Conservation (phyloP, 2,888 invertebrate species). For the Lordiphosa andalusiaca region DNA sequence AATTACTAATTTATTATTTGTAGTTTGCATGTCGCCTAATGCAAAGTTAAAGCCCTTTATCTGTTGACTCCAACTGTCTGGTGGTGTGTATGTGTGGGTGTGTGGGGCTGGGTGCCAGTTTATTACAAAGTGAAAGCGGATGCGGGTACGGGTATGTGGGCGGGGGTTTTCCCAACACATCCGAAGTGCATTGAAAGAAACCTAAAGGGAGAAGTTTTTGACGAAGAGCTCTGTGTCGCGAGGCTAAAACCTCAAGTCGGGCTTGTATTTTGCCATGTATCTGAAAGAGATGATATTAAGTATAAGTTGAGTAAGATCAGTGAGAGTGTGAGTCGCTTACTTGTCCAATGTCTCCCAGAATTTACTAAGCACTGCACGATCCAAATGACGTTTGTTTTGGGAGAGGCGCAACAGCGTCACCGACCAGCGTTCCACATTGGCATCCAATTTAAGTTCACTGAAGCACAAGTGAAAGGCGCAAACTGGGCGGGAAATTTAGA, state of each 20-base stretch:
- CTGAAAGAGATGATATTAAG: conserved; percentile 43
- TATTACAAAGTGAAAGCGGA: too few relatives aligned
- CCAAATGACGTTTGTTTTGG: conserved; percentile 96
- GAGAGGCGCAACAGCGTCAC: conserved; percentile 96
- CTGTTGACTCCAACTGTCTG: too few relatives aligned
- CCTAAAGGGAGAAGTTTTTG: conserved; percentile 3
- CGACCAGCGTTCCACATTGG: conserved; percentile 98
- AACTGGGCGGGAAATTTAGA: conserved; percentile 83
- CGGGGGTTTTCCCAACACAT: too few relatives aligned
- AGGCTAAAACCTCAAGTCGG: conserved; percentile 77
- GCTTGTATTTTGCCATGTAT: conserved; percentile 80
- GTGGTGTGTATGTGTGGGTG: too few relatives aligned
- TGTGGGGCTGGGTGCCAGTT: too few relatives aligned
- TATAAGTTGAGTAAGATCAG: too few relatives aligned
- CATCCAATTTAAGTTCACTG: conserved; percentile 96
- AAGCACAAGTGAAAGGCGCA: conserved; percentile 98
- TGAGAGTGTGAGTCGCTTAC: conserved; percentile 81
- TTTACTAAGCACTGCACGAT: conserved; percentile 95
- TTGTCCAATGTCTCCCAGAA: conserved; percentile 99
- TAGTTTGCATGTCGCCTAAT: too few relatives aligned
- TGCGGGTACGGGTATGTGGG: too few relatives aligned
- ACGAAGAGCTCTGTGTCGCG: neutral
- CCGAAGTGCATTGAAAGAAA: conserved; percentile 1
- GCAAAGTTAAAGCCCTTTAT: too few relatives aligned
- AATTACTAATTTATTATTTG: conserved; percentile 3